Evolutionary conservation across 2,113 vertebrate species (phyloP), one percentile per base, ranked within the genome.

Genomic region (Gasterosteus aculeatus): DNA sequence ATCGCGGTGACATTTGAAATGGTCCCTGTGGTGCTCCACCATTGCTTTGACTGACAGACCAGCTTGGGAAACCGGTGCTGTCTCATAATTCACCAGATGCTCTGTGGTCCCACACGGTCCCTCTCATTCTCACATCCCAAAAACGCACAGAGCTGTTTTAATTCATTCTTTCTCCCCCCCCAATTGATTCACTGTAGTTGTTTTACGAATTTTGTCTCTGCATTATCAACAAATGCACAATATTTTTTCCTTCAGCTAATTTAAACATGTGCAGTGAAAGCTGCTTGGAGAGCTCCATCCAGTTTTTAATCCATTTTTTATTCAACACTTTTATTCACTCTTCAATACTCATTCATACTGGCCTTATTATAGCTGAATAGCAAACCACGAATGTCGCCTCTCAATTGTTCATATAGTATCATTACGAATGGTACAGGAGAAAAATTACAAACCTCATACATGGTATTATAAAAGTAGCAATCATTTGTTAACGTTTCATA

Each of bases 11-110:
- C 91, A 90, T 91, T 91, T 70, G 57, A 87, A 90, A 91, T 88
- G 79, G 90, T 89, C 90, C 90, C 93, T 4, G 53, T 89, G 92
- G 90, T 88, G 75, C 67, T 80, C 82, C 80, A 38, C 85, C 72
- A 76, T 87, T 38, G 72, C 80, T 73, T 69, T 93, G 93, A 93
- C 72, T 92, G 93, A 94, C 93, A 90, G 85, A 78, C 69, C 78
- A 87, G 90, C 86, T 78, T 87, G 86, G 77, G 79, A 88, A 87
- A 83, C 69, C 77, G 75, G 77, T 66, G 81, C 80, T 82, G 90
- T 81, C 89, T 91, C 87, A 89, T 92, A 91, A 92, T 88, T 90
- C 92, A 93, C 73, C 90, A 87, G 80, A 78, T 89, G 84, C 82
- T 87, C 77, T 69, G 75, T 84, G 65, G 78, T 89, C 85, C 79